Evolutionary conservation across 2,797 vertebrate species (phyloP).

Genomic region (Enteromius afrohamiltoni): DNA sequence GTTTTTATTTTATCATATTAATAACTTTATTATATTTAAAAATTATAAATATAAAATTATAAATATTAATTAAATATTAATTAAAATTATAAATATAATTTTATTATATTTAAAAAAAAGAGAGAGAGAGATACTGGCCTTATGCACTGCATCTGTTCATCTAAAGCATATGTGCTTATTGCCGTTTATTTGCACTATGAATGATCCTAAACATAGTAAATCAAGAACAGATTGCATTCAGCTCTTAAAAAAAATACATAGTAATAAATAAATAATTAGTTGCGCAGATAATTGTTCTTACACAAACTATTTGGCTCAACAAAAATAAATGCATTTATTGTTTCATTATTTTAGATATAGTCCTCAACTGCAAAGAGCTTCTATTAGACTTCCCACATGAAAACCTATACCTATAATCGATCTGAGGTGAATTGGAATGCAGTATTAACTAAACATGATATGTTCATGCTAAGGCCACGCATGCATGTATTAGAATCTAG

Average conservation of each 20-base stretch:
- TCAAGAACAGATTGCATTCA: conserved; percentile 34
- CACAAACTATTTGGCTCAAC: neutral
- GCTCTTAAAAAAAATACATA: neutral
- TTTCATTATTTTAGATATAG: neutral
- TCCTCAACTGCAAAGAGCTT: neutral
- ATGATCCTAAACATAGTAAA: conserved; percentile 22
- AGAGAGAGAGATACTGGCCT: neutral
- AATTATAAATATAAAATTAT: too few relatives aligned
- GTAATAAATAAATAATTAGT: neutral
- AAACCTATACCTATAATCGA: neutral
- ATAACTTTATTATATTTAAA: neutral
- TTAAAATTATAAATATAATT: too few relatives aligned
- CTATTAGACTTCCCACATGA: too few relatives aligned
- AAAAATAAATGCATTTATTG: neutral
- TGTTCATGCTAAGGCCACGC: conserved; percentile 63
- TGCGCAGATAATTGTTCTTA: neutral
- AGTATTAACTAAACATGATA: conserved; percentile 69
- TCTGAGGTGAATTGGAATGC: neutral
- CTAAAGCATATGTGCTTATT: conserved; percentile 32
- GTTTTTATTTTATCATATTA: neutral
- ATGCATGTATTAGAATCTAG: conserved; percentile 35
- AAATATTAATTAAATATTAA: too few relatives aligned
- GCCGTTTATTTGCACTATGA: neutral
- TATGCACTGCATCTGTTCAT: conserved; percentile 16
- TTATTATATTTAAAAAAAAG: neutral